phyloP scores from a whole-genome alignment of 1,140 invertebrate genomes.

The Bombus affinis region DNA sequence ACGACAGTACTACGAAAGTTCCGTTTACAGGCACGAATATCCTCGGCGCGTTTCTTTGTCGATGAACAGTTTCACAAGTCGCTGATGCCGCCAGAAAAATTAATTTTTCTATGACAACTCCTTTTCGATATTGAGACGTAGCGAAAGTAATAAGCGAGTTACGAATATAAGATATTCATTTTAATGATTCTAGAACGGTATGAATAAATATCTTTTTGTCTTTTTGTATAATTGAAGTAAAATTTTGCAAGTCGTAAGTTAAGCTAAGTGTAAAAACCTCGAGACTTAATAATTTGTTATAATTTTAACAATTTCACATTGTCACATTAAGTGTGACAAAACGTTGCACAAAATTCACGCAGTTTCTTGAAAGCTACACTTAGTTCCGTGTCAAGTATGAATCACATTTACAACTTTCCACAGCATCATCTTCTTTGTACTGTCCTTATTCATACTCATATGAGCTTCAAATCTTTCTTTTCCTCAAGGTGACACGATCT shows the following conservation, averaged over 20 bases:
- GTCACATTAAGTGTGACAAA: background rate
- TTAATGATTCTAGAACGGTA: too few species aligned
- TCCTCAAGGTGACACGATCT: background rate
- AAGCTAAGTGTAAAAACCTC: too few species aligned
- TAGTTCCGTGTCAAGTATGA: background rate
- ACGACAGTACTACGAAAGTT: background rate
- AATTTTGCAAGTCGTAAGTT: too few species aligned
- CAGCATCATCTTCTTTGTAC: background rate
- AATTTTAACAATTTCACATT: background rate
- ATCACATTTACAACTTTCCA: background rate
- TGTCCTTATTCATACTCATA: background rate
- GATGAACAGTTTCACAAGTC: background rate
- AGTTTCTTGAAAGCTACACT: background rate
- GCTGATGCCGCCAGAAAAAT: background rate
- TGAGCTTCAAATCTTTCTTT: constrained; percentile 1
- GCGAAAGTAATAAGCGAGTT: too few species aligned
- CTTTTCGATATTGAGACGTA: background rate
- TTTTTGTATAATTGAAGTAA: too few species aligned
- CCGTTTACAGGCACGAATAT: background rate
- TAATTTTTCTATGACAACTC: background rate
- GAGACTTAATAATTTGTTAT: background rate
- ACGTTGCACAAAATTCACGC: background rate
- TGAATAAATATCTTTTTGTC: too few species aligned
- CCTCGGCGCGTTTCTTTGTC: background rate
- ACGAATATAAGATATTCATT: too few species aligned